Base-by-base conservation (phyloP, 2,888 invertebrate genomes). In the Caenorhabditis sp. region DNA sequence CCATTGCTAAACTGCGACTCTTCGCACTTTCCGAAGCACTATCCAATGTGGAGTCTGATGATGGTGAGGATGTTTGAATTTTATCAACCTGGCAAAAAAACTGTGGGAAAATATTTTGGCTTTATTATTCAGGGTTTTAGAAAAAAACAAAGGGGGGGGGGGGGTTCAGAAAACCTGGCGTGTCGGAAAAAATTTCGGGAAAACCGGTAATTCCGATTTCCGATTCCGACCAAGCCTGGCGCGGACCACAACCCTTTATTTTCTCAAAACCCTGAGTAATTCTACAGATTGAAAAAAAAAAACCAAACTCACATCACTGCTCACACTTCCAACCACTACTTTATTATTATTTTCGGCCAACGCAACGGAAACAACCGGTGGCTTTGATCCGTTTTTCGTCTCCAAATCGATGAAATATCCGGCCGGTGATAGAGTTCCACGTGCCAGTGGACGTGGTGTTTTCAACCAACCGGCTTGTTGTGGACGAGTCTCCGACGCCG, bases 381-480 rank as follows among this genome's bases (percentile, higher is more conserved):
- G 3, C n/a, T 10, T 66, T 21, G 66, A 49, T 37, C 66, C 69
- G 17, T 73, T 58, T 37, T 62, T 51, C 43, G 61, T 50, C 26
- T 73, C 73, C 27, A 73, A 43, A n/a, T 73, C 73, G 10, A 55
- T 53, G 24, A 73, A 73, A 51, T 73, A 73, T n/a, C 64, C 68
- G 27, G 69, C 73, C 8, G 73, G 73, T 1, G 73, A 73, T 49
- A 73, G 66, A 3, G 73, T 69, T 66, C 73, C 73, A 23, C 66
- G 65, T 43, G 68, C 60, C 43, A 73, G 43, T 24, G 73, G 73
- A 1, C 69, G 62, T 23, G 73, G 66, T 24, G 54, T 66, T 49
- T 69, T 68, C 26, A 69, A 36, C 73, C 73, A 73, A n/a, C 69
- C 68, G 0, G 73, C 66, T 53, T 73, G 73, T 1, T 55, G 14